Base-by-base conservation (phyloP, 2,797 vertebrate genomes). In the Chelonia mydas region DNA sequence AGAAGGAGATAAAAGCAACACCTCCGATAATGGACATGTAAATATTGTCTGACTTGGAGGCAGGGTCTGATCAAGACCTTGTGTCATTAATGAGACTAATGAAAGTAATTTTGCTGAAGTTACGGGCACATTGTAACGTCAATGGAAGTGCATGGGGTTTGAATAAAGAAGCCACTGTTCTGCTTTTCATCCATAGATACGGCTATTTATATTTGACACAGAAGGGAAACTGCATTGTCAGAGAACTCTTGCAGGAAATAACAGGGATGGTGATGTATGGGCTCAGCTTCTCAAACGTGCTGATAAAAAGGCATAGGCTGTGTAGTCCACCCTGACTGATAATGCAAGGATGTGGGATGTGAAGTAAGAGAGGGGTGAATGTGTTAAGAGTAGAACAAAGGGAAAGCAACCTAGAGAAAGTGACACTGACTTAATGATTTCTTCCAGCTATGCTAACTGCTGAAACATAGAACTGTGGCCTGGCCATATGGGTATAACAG, bases 91-190 rank as follows among this genome's bases (percentile, higher is more conserved):
- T 45, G 83, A 94, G 92, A 79, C 23, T 88, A 91, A 53, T 76
- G 50, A 80, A 94, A 96, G 49, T 9, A 88, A 88, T 92, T 92
- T 81, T 25, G 27, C 72, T 91, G 86, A 93, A 79, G 80, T 92
- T 83, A 92, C 21, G 65, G 84, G 80, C 94, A 84, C 57, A 33
- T 54, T 95, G 90, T 91, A 59, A 57, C 87, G 37, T n/a, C 83
- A 84, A 84, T 57, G 25, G 16, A 95, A 90, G 86, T 1, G n/a
- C 78, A 93, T 80, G 90, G 33, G 76, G 87, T 93, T 91, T 91
- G 74, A 91, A 84, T 92, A 85, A 95, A 92, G 41, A 80, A 50
- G 7, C 21, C 77, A 25, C 0, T n/a, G 50, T 31, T 87, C 68
- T 86, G 54, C 12, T 94, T 84, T 51, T 5, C 80, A 45, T 11